Percentiles rank a stretch among this genome's conserved stretches.
Conservation (phyloP, 2,113 vertebrate species). For the Numida meleagris region DNA sequence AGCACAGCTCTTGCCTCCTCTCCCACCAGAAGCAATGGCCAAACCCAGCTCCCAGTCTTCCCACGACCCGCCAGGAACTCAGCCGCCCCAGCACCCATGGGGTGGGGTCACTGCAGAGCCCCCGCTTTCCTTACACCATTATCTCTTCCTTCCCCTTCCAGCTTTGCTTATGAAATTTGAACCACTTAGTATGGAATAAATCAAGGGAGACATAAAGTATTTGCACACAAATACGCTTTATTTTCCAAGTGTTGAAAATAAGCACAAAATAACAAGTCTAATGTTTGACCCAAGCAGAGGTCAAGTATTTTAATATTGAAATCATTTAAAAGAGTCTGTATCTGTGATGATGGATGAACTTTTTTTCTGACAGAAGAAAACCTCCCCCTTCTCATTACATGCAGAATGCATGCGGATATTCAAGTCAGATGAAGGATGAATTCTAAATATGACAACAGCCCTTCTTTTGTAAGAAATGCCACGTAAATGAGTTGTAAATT, state of each 20-base stretch:
- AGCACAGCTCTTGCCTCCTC: not conserved
- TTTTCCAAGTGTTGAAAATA: slow-evolving; percentile 6
- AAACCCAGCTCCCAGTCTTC: not conserved
- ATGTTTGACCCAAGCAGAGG: not conserved
- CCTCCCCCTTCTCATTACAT: not conserved
- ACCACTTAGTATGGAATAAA: not conserved
- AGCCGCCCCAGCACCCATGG: too few species aligned
- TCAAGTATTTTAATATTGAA: slow-evolving; percentile 14
- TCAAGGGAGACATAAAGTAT: slow-evolving; percentile 29
- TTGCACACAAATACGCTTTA: slow-evolving; percentile 47
- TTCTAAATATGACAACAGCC: not conserved
- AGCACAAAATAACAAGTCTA: not conserved
- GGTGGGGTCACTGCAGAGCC: too few species aligned
- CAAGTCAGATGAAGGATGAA: not conserved
- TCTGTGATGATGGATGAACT: not conserved
- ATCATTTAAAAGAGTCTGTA: not conserved
- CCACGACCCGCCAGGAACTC: not conserved
- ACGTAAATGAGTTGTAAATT: slow-evolving; percentile 30
- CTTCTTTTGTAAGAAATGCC: slow-evolving; percentile 13
- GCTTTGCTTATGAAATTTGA: slow-evolving; percentile 7
- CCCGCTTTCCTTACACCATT: not conserved
- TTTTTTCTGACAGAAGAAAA: not conserved
- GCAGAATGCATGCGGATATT: not conserved
- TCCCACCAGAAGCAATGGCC: not conserved
- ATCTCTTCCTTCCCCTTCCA: not conserved